phyloP scores from a whole-genome alignment of 2,888 invertebrate genomes.

The Branchellion lobata region DNA sequence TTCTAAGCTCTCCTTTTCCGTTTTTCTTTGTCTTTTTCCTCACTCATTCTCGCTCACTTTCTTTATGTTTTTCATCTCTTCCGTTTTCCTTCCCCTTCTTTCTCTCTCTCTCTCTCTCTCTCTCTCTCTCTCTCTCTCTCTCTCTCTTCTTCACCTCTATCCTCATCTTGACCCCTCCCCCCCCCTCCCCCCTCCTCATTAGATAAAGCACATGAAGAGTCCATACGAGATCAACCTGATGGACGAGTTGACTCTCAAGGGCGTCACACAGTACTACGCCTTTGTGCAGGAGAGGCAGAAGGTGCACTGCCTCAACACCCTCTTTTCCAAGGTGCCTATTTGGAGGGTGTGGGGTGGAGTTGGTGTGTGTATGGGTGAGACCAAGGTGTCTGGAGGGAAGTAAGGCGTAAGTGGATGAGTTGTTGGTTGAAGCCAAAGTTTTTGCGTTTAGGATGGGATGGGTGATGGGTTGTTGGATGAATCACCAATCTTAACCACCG shows the following conservation, averaged over 20 bases:
- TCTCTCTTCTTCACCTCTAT: neutral
- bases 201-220: slow-evolving; percentile 83
- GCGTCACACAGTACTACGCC: slow-evolving; percentile 99
- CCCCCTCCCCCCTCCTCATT: slow-evolving; percentile 24
- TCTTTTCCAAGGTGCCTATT: slow-evolving; percentile 96
- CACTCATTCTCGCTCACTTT: neutral
- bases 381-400: too few relatives aligned
- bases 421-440: too few relatives aligned
- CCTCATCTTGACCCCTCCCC: neutral
- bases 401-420: too few relatives aligned
- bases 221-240: slow-evolving; percentile 99
- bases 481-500: too few relatives aligned
- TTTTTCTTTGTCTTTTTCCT: neutral
- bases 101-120: too few relatives aligned
- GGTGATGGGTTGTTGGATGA: too few relatives aligned
- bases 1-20: too few relatives aligned
- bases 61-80: neutral
- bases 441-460: too few relatives aligned
- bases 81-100: too few relatives aligned
- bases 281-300: slow-evolving; percentile 99
- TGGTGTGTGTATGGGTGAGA: too few relatives aligned
- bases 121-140: too few relatives aligned
- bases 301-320: slow-evolving; percentile 97
- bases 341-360: neutral
- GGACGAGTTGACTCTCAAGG: slow-evolving; percentile 98